Evolutionary conservation across 1,140 invertebrate species (phyloP).

Genomic region (Plutomurus gul): DNA sequence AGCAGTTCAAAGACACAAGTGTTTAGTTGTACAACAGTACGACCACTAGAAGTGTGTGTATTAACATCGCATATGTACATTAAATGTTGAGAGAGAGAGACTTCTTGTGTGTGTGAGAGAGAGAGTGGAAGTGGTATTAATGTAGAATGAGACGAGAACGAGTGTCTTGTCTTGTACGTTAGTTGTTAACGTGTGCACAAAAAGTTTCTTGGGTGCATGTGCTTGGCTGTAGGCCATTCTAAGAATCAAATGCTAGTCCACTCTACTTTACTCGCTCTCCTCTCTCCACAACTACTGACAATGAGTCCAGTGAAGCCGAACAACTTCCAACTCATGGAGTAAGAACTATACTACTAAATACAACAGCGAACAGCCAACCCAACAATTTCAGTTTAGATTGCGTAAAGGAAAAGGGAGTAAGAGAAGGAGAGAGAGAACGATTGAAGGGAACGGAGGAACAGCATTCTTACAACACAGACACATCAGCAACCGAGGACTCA

Average conservation of each 20-base stretch:
- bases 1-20: too few relatives aligned
- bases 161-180: neutral
- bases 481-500: neutral
- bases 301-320: too few relatives aligned
- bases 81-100: too few relatives aligned
- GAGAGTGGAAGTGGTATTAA: neutral
- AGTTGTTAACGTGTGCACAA: too few relatives aligned
- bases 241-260: too few relatives aligned
- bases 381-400: neutral
- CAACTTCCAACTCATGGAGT: too few relatives aligned
- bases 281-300: neutral
- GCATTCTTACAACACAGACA: neutral
- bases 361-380: too few relatives aligned
- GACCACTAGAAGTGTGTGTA: too few relatives aligned
- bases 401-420: neutral
- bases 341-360: too few relatives aligned
- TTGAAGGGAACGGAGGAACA: neutral
- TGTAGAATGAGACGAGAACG: neutral
- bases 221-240: constrained; percentile 7
- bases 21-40: too few relatives aligned
- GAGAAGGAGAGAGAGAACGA: neutral
- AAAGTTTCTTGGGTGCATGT: constrained; percentile 17
- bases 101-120: too few relatives aligned
- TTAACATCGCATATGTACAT: too few relatives aligned
- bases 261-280: neutral